Conservation (phyloP, 1,140 invertebrate genomes). For the Drosophila bipectinata region DNA sequence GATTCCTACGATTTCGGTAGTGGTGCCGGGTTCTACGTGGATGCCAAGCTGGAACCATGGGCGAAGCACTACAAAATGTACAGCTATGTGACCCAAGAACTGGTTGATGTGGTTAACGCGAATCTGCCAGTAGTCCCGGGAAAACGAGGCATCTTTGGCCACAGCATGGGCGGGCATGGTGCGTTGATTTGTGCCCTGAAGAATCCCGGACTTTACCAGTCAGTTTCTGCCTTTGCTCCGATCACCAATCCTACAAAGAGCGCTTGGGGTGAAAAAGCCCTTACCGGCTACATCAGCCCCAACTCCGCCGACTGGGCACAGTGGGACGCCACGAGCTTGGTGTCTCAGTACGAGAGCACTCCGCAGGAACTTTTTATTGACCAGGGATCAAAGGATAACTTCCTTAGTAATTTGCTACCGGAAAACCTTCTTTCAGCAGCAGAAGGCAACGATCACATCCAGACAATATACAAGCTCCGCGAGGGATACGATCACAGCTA, state of each 20-base stretch:
- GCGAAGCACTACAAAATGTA: slow-evolving; percentile 98
- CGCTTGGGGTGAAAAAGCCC: slow-evolving; percentile 95
- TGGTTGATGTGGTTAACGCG: slow-evolving; percentile 90
- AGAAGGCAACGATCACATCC: slow-evolving; percentile 88
- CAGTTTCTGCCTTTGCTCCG: slow-evolving; percentile 98
- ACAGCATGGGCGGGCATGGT: slow-evolving; percentile 99
- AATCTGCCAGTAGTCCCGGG: slow-evolving; percentile 88
- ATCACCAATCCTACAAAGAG: slow-evolving; percentile 95
- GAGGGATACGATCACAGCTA: slow-evolving; percentile 98
- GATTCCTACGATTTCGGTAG: slow-evolving; percentile 97
- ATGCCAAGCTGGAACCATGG: slow-evolving; percentile 96
- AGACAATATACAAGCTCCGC: slow-evolving; percentile 90
- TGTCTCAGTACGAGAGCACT: slow-evolving; percentile 93
- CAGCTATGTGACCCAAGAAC: slow-evolving; percentile 96
- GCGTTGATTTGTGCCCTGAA: slow-evolving; percentile 96
- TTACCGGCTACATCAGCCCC: slow-evolving; percentile 93
- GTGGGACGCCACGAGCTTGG: slow-evolving; percentile 95
- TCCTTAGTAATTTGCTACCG: slow-evolving; percentile 93
- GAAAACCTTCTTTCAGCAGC: slow-evolving; percentile 91
- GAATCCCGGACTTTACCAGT: slow-evolving; percentile 95
- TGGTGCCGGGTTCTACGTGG: slow-evolving; percentile 98
- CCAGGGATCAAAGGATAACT: slow-evolving; percentile 93
- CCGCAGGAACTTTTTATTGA: slow-evolving; percentile 94
- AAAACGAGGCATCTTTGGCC: slow-evolving; percentile 93
- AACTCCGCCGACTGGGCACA: slow-evolving; percentile 89